These are phyloP conservation scores for Lutjanus argentimaculatus DNA, from an alignment of 2,797 vertebrate genomes.

Conservation along the genomic window DNA sequence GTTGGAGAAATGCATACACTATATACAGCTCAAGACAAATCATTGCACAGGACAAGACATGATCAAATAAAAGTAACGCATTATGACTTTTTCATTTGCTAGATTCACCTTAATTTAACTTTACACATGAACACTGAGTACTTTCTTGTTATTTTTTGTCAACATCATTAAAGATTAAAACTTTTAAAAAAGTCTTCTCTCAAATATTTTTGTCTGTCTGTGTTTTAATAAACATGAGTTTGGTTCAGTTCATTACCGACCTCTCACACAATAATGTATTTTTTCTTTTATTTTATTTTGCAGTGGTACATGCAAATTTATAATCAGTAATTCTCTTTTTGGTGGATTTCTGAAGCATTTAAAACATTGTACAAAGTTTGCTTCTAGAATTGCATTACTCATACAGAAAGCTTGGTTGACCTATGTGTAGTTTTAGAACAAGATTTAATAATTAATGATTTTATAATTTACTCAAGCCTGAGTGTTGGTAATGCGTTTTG, in stretches of 20 bases:
- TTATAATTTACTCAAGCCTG: constrained; percentile 52
- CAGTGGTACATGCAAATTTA: neutral
- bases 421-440: constrained; percentile 60
- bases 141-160: constrained; percentile 78
- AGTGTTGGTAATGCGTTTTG: constrained; percentile 63
- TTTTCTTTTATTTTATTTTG: neutral
- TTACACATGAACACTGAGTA: constrained; percentile 78
- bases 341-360: neutral
- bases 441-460: constrained; percentile 62
- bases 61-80: constrained; percentile 46
- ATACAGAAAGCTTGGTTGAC: constrained; percentile 41
- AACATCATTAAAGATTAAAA: constrained; percentile 77
- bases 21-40: constrained; percentile 77
- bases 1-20: constrained; percentile 62
- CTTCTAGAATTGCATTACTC: constrained; percentile 58
- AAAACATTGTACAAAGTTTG: constrained; percentile 22
- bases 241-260: neutral
- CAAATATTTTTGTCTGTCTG: constrained; percentile 39
- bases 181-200: constrained; percentile 56
- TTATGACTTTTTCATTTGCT: constrained; percentile 65
- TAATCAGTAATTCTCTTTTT: neutral
- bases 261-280: neutral
- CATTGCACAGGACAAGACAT: constrained; percentile 68
- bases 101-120: constrained; percentile 72
- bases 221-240: constrained; percentile 17